phyloP scores from a whole-genome alignment of 2,113 vertebrate species.

The Ctenomys sociabilis region DNA sequence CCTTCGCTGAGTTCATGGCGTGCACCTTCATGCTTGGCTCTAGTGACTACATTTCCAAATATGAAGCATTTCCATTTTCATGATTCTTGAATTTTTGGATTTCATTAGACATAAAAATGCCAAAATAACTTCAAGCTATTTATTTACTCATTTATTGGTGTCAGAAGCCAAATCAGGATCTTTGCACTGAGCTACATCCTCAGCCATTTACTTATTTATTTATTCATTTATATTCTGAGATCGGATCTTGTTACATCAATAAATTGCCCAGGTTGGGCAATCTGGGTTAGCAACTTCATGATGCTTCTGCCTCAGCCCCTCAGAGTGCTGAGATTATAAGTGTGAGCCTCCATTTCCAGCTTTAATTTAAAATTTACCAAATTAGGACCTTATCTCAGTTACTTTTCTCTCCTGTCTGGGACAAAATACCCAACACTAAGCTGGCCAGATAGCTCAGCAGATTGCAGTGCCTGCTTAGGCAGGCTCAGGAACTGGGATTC shows the following conservation, averaged over 20 bases:
- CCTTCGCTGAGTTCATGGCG: neutral
- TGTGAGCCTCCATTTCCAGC: neutral
- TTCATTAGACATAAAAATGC: neutral
- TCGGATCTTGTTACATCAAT: neutral
- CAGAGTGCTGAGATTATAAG: neutral
- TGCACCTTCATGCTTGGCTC: neutral
- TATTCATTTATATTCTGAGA: neutral
- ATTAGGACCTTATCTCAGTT: neutral
- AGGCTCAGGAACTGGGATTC: no score
- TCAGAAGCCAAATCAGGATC: neutral
- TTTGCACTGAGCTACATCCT: neutral
- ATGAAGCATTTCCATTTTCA: neutral
- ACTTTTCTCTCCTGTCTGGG: no score
- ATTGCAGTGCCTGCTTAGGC: no score
- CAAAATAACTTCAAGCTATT: neutral
- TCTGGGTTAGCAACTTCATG: neutral
- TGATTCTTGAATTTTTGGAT: constrained; percentile 40
- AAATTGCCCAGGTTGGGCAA: neutral
- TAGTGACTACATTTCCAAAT: neutral
- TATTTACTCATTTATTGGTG: neutral
- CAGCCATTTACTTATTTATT: neutral
- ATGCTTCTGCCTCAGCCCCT: neutral
- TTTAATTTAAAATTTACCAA: constrained; percentile 31
- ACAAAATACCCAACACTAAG: no score
- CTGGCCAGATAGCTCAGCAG: no score